phyloP scores from a whole-genome alignment of 2,797 vertebrate species.

The Scleropages formosus region DNA sequence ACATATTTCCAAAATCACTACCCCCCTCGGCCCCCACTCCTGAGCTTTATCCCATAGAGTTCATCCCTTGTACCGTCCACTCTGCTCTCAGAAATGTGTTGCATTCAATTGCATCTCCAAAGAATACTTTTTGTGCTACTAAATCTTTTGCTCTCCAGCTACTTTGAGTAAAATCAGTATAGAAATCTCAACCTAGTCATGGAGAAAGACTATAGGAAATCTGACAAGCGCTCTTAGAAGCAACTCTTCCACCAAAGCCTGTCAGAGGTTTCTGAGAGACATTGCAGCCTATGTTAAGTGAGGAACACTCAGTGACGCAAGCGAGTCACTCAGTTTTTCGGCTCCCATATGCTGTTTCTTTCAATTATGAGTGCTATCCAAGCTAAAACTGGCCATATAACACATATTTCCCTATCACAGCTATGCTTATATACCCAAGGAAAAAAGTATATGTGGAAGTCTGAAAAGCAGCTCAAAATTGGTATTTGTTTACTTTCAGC shows the following conservation, averaged over 20 bases:
- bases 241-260: neutral
- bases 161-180: neutral
- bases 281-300: constrained; percentile 48
- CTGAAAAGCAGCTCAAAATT: constrained; percentile 64
- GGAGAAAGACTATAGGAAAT: constrained; percentile 1
- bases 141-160: neutral
- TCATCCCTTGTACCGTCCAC: neutral
- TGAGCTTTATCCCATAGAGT: neutral
- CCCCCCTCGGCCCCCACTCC: constrained; percentile 3
- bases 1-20: neutral
- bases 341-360: constrained; percentile 63
- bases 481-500: constrained; percentile 37
- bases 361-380: constrained; percentile 57
- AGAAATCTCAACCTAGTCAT: neutral
- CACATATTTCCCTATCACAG: neutral
- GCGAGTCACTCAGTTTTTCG: constrained; percentile 58
- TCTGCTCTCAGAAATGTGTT: constrained; percentile 29
- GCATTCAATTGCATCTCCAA: constrained; percentile 42
- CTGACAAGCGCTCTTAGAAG: neutral
- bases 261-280: constrained; percentile 18
- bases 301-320: constrained; percentile 62
- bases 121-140: constrained; percentile 38
- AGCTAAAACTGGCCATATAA: constrained; percentile 50
- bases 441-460: constrained; percentile 51
- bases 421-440: neutral